A percentile compares a stretch with the other conserved stretches of the same genome.
These are phyloP conservation scores for Ophion obscuratus DNA, from an alignment of 2,888 invertebrate species.

Conservation along the genomic window DNA sequence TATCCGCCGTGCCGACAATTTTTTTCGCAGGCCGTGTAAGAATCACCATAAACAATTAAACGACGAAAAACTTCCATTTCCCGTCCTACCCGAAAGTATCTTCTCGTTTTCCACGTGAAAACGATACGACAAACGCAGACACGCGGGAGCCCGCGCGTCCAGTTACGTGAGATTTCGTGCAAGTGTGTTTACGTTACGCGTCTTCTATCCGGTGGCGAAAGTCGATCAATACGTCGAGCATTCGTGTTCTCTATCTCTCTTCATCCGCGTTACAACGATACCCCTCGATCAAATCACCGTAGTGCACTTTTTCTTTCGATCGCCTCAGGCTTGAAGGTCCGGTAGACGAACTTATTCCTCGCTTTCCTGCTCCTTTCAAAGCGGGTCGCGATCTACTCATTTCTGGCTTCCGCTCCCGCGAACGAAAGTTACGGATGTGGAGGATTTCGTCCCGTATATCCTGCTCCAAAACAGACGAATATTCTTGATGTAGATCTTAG, in stretches of 20 bases:
- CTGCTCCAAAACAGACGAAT: background rate
- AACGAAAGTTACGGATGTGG: background rate
- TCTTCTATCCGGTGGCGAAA: slow-evolving; percentile 64
- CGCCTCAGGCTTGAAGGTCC: background rate
- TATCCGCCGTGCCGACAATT: slow-evolving; percentile 70
- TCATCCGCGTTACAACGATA: slow-evolving; percentile 1
- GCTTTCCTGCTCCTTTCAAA: background rate
- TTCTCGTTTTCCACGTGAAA: background rate
- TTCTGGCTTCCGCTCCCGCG: background rate
- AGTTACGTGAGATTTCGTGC: slow-evolving; percentile 20
- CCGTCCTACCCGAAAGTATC: background rate
- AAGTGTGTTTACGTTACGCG: slow-evolving; percentile 58
- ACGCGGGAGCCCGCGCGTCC: background rate
- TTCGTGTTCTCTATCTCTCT: slow-evolving; percentile 59
- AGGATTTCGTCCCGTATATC: background rate
- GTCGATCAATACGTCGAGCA: slow-evolving; percentile 75
- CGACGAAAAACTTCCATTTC: background rate
- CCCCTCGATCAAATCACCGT: slow-evolving; percentile 30
- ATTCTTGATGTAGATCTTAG: slow-evolving; percentile 2
- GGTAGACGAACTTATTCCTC: background rate
- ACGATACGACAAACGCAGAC: background rate
- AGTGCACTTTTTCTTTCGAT: slow-evolving; percentile 35
- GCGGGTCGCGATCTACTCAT: background rate
- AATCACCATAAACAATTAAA: slow-evolving; percentile 26
- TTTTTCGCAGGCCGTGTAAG: slow-evolving; percentile 75